Base-by-base conservation (phyloP, 2,888 invertebrate genomes). In the Mamestra brassicae region DNA sequence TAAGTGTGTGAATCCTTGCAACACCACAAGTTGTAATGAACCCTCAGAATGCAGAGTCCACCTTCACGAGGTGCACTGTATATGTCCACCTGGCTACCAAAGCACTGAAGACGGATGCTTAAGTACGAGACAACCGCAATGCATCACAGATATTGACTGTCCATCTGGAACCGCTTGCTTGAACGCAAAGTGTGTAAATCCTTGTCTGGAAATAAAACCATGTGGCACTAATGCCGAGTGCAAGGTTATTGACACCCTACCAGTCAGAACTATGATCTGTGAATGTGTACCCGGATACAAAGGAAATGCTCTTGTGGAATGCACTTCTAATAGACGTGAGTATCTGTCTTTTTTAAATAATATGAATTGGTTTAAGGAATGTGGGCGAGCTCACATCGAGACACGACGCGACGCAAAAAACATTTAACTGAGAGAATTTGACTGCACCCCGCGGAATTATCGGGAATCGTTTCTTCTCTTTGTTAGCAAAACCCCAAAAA, bases 221-320 rank as follows among this genome's bases (percentile, higher is more conserved):
- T 99, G 99, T 90, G 98, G 98, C 10, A 97, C 97, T 2, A 98
- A 98, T 90, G 98, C 98, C 0, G 97, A 97, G 76, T 99, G 99
- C 90, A 97, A 97, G 79, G 98, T 98, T 3, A 94, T 98, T 52
- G 98, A 99, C 90, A 98, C 99, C 0, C 95, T 97, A 67, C 98
- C 99, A 13, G 98, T 99, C 0, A 97, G 98, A 90, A 99, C 99
- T 11, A 98, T 99, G 98, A 97, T 98, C 80, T 99, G 99, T 90
- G 98, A 98, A 93, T 99, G 99, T 92, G 92, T 98, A 62, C 98
- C 98, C 54, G 99, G 98, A 78, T 98, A 98, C 91, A 97, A 97
- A 93, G 99, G 99, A 92, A 98, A 99, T 92, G 99, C 99, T 36
- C 98, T 98, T 11, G 97, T 98, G 13, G 97, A 98, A 90, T 99